Evolutionary conservation across 2,888 invertebrate genomes (phyloP), one percentile per base, ranked within the genome.

Genomic region (Aradus depressus): DNA sequence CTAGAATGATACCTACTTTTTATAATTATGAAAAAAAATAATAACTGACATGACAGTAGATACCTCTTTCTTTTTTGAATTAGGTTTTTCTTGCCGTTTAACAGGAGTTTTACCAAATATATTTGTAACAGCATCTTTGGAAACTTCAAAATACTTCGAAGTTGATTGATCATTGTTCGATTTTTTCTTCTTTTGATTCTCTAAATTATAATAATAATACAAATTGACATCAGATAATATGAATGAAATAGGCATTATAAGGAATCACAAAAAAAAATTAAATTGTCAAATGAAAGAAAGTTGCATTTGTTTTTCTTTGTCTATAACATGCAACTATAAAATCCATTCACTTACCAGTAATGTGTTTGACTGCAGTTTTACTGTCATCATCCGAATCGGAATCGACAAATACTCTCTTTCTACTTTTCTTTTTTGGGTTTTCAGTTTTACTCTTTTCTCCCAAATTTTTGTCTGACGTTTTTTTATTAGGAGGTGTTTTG

Each of bases 311-410:
- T 10, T 28, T 14, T 12, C 35, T 14, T 6, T 34, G n/a, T 5
- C 35, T 14, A 34, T 18, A 34, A 12, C 12, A 2, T 31, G 18
- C 14, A 37, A 43, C 22, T 35, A 1, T n/a, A 18, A 28, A 28
- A 12, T 26, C 12, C 32, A 37, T 34, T 35, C 39, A 19, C 50
- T 55, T n/a, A n/a, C n/a, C n/a, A n/a, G n/a, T n/a, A n/a, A n/a
- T n/a, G n/a, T n/a, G n/a, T n/a, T n/a, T n/a, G n/a, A n/a, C n/a
- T n/a, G n/a, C n/a, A n/a, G n/a, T n/a, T n/a, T n/a, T n/a, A n/a
- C n/a, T 67, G 10, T 70, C 68, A 57, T 74, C 72, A 39, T 78
- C 72, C 59, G 73, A 71, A 55, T 71, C 68, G 4, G 70, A 66
- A 1, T 67, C 68, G 34, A 68, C 63, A 4, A 66, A 26, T 12